Evolutionary conservation across 2,797 vertebrate species (phyloP), one percentile per base, ranked within the genome.

Genomic region (Telmatherina bonti): DNA sequence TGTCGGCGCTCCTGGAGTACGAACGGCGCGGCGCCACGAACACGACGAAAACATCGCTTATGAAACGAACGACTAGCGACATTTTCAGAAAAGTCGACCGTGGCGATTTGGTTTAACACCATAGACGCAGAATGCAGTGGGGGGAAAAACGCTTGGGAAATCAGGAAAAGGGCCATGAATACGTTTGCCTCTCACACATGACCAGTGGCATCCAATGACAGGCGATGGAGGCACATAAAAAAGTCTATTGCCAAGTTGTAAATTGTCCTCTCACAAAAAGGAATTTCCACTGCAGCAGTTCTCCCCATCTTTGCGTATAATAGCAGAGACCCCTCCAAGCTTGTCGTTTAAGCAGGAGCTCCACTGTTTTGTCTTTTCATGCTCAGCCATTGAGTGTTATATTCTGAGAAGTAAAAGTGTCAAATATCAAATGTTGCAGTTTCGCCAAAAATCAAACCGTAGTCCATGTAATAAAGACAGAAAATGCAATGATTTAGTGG

Each of bases 251-350:
- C 97, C 94, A 94, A 97, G 98, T 95, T 97, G 97, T 99, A 99
- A 99, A 99, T 99, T 98, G 96, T 97, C 95, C 96, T 95, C 96
- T 95, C 96, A 98, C 96, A 98, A 97, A 98, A 97, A 98, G 96
- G 96, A 97, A 97, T 98, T 97, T 96, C 29, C 85, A 91, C 92
- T 92, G 96, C 96, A 95, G 96, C 96, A 96, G 94, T 96, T 96
- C 96, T 95, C 94, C 93, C 94, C 93, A 94, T 95, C 94, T 86
- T 91, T 95, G 93, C 93, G 95, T 95, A 96, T 95, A 96, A 95
- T 94, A 93, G 93, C 92, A 85, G 90, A 93, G 93, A 93, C 94
- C 94, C 94, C 93, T 94, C 93, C 91, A 77, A n/a, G 20, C 20
- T n/a, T 88, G 89, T 90, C 84, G 84, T 60, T 80, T 71, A 73